Evolutionary conservation across 2,888 invertebrate species (phyloP).

Genomic region (Drosophila falleni): DNA sequence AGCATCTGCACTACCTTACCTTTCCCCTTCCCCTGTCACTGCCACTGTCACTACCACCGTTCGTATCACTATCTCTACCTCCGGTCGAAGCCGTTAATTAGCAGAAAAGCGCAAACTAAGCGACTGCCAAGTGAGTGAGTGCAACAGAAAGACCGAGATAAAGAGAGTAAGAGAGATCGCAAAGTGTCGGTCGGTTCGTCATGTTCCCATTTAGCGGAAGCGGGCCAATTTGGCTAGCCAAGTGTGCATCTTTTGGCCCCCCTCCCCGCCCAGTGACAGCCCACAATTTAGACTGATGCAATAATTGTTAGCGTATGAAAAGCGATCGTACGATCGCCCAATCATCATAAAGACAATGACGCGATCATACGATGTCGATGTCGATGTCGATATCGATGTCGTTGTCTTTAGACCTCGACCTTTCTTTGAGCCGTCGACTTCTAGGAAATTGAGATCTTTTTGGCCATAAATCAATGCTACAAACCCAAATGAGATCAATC

Average conservation of each 20-base stretch:
- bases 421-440: conserved; percentile 50
- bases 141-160: background rate
- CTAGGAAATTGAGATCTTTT: conserved; percentile 65
- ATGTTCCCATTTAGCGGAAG: conserved; percentile 59
- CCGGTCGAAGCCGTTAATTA: conserved; percentile 64
- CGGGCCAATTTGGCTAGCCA: conserved; percentile 57
- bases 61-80: background rate
- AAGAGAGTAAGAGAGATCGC: background rate
- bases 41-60: background rate
- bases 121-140: conserved; percentile 17
- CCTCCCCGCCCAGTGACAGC: background rate
- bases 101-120: conserved; percentile 66
- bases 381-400: conserved; percentile 4
- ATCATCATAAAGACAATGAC: conserved; percentile 34
- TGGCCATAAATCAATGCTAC: conserved; percentile 50
- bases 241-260: conserved; percentile 45
- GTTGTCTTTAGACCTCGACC: conserved; percentile 53
- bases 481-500: conserved; percentile 30
- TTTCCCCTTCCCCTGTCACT: background rate
- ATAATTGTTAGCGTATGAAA: conserved; percentile 58
- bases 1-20: conserved; percentile 20
- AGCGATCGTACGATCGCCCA: conserved; percentile 47
- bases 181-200: conserved; percentile 3
- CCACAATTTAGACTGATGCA: conserved; percentile 61
- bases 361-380: conserved; percentile 18